A percentile compares a stretch with the other conserved stretches of the same genome.
Conservation (phyloP, 2,888 invertebrate species). For the Eristalis arbustorum region DNA sequence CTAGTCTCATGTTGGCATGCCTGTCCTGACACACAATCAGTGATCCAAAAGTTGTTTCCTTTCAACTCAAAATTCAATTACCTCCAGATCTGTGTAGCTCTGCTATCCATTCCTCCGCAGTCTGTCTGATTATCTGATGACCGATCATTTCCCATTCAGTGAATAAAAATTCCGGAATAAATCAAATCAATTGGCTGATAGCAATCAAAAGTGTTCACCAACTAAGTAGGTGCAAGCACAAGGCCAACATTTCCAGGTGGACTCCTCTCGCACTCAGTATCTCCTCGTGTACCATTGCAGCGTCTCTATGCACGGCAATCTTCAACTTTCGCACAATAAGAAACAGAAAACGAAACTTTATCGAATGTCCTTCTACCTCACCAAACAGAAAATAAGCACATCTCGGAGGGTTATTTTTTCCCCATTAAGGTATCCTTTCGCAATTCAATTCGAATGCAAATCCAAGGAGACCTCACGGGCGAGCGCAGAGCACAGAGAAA, state of each 20-base stretch:
- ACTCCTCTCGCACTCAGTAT: background rate
- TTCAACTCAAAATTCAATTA: no score
- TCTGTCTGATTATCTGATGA: no score
- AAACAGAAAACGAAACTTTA: background rate
- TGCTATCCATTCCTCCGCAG: no score
- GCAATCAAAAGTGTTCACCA: background rate
- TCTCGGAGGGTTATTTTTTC: background rate
- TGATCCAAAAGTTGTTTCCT: no score
- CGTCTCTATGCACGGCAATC: background rate
- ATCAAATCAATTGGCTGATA: background rate
- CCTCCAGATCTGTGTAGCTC: no score
- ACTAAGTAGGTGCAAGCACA: background rate
- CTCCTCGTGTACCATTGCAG: background rate
- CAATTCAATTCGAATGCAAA: slow-evolving; percentile 31
- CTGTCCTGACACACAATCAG: no score
- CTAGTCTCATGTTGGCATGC: no score
- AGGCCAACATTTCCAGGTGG: background rate
- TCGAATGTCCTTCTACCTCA: background rate
- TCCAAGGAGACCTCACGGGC: background rate
- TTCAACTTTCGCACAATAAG: background rate
- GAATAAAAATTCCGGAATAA: no score
- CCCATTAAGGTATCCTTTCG: background rate
- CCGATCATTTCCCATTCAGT: no score
- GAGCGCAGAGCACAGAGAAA: background rate
- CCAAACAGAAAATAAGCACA: background rate